A percentile compares a stretch with the other conserved stretches of the same genome.
Evolutionary conservation across 1,140 invertebrate species (phyloP).

Genomic region (Helicoverpa armigera): DNA sequence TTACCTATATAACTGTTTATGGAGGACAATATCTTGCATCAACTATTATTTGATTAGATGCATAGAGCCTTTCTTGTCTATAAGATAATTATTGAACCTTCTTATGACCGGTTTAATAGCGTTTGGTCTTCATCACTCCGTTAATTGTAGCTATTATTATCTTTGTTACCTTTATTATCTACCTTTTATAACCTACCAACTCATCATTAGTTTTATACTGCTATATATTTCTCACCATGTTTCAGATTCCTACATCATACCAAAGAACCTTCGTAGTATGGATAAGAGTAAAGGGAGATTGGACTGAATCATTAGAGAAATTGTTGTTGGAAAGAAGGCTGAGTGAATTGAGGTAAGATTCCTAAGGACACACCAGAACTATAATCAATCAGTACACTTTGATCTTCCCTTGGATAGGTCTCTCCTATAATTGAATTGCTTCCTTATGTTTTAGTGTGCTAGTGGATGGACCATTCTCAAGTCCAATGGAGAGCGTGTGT

Average conservation of each 20-base stretch:
- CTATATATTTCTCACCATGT: constrained; percentile 43
- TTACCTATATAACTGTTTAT: not conserved
- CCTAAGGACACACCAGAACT: too few species aligned
- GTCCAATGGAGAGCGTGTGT: constrained; percentile 74
- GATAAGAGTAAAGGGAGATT: constrained; percentile 82
- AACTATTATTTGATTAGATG: too few species aligned
- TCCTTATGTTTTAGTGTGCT: constrained; percentile 67
- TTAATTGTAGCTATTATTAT: too few species aligned
- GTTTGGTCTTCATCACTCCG: too few species aligned
- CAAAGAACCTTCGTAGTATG: constrained; percentile 76
- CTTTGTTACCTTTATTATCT: too few species aligned
- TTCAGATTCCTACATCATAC: constrained; percentile 74
- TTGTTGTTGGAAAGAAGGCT: constrained; percentile 65
- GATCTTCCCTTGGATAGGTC: not conserved
- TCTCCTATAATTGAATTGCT: not conserved
- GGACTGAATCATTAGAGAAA: constrained; percentile 79
- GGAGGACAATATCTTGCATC: too few species aligned
- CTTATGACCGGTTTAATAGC: too few species aligned
- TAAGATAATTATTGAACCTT: too few species aligned
- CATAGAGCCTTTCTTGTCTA: too few species aligned
- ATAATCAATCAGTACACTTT: too few species aligned
- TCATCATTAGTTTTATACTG: too few species aligned
- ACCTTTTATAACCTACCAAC: too few species aligned
- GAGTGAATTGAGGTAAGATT: constrained; percentile 66
- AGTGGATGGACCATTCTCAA: constrained; percentile 81